These are phyloP conservation scores for Lepus timidus DNA, from an alignment of 2,113 vertebrate species.

Conservation along the genomic window DNA sequence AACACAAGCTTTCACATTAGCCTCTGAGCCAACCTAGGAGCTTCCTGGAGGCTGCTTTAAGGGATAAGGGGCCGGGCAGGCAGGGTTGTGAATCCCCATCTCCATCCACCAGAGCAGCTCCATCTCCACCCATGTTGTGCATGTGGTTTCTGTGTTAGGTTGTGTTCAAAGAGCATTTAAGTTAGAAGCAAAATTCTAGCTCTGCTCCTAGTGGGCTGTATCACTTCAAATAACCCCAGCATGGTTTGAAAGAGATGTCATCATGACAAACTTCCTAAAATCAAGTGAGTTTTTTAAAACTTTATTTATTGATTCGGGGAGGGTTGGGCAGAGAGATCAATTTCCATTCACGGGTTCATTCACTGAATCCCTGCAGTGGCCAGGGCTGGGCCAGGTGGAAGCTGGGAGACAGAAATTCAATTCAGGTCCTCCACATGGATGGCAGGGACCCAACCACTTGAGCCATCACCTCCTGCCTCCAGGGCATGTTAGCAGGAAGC, in stretches of 20 bases:
- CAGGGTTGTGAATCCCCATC: not conserved
- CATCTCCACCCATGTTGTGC: not conserved
- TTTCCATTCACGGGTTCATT: no score
- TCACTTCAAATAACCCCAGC: conserved; percentile 32
- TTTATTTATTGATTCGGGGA: no score
- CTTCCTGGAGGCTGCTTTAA: conserved; percentile 7
- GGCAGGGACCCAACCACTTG: no score
- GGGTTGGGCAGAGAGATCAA: no score
- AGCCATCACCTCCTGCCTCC: no score
- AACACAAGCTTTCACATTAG: conserved; percentile 20
- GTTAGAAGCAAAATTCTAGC: conserved; percentile 57
- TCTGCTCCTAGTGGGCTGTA: not conserved
- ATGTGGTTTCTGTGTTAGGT: conserved; percentile 43
- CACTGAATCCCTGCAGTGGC: no score
- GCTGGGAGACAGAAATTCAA: no score
- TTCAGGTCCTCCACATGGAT: no score
- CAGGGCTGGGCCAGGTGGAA: no score
- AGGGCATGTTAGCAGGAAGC: no score
- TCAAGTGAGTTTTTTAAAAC: not conserved
- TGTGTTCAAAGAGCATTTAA: conserved; percentile 34
- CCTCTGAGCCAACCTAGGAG: not conserved
- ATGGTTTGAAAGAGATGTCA: conserved; percentile 50
- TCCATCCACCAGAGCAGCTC: not conserved
- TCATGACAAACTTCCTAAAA: conserved; percentile 47
- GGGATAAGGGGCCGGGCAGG: not conserved